Evolutionary conservation across 2,888 invertebrate species (phyloP).

Genomic region (Acanthosepion pharaonis): DNA sequence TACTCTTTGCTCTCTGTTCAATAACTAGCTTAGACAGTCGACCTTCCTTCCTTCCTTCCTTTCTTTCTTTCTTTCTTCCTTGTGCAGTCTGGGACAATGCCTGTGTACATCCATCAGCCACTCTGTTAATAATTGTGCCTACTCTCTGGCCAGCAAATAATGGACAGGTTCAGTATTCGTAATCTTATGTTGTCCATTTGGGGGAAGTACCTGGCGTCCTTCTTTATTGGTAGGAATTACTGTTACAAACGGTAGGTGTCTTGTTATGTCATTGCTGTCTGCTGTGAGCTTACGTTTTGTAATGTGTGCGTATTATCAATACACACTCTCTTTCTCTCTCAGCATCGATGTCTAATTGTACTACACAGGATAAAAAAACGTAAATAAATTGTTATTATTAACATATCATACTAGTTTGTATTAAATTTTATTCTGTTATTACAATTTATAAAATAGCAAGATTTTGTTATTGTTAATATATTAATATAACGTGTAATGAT

Average conservation of each 20-base stretch:
- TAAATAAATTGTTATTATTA: too few relatives aligned
- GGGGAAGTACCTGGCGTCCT: constrained; percentile 41
- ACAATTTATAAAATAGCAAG: too few relatives aligned
- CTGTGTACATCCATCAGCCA: background rate
- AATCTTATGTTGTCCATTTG: constrained; percentile 37
- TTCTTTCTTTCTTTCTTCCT: background rate
- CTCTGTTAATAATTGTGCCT: background rate
- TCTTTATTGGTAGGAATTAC: constrained; percentile 38
- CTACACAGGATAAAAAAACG: too few relatives aligned
- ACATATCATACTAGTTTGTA: too few relatives aligned
- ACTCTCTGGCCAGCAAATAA: constrained; percentile 33
- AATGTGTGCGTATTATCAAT: too few relatives aligned
- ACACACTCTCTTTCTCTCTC: too few relatives aligned
- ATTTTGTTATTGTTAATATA: too few relatives aligned
- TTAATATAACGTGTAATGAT: too few relatives aligned
- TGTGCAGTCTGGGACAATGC: constrained; percentile 33
- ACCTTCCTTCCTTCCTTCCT: background rate
- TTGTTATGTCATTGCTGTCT: background rate
- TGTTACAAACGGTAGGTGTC: constrained; percentile 36
- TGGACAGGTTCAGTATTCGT: constrained; percentile 14
- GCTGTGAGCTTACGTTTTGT: background rate
- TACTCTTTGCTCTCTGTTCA: background rate
- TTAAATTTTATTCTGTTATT: too few relatives aligned
- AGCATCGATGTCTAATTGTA: too few relatives aligned
- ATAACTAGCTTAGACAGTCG: constrained; percentile 33